Conservation (phyloP, 2,797 vertebrate species). For the Lophotriccus pileatus region DNA sequence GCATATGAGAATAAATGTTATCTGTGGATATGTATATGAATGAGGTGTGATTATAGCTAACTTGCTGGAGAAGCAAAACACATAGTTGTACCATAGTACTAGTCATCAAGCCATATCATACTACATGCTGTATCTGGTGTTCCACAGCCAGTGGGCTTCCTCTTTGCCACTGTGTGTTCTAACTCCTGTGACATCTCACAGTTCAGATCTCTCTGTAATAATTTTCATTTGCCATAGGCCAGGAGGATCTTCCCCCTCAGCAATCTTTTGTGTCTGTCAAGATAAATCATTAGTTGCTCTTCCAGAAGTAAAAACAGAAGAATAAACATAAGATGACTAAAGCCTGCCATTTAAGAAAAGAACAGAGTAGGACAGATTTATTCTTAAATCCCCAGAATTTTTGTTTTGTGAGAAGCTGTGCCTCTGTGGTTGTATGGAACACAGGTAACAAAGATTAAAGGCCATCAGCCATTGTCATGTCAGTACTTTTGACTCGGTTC, state of each 20-base stretch:
- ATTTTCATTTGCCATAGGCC: background rate
- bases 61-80: background rate
- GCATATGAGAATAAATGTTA: background rate
- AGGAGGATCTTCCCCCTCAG: background rate
- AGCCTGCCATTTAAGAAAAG: background rate
- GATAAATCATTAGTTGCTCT: background rate
- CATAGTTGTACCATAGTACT: background rate
- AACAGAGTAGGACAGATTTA: background rate
- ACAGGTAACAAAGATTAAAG: background rate
- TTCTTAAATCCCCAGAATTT: background rate
- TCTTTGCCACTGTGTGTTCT: background rate
- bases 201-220: background rate
- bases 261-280: background rate
- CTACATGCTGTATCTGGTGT: background rate
- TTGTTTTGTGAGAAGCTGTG: background rate
- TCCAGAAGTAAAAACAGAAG: background rate
- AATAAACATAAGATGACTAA: background rate
- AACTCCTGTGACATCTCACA: background rate
- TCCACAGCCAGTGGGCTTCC: background rate
- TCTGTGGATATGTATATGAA: background rate
- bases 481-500: background rate
- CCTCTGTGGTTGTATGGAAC: background rate
- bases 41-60: background rate
- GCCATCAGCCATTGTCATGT: accelerated
- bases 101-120: background rate